Base-by-base conservation (phyloP, 2,888 invertebrate genomes). In the Antheraea assamensis region DNA sequence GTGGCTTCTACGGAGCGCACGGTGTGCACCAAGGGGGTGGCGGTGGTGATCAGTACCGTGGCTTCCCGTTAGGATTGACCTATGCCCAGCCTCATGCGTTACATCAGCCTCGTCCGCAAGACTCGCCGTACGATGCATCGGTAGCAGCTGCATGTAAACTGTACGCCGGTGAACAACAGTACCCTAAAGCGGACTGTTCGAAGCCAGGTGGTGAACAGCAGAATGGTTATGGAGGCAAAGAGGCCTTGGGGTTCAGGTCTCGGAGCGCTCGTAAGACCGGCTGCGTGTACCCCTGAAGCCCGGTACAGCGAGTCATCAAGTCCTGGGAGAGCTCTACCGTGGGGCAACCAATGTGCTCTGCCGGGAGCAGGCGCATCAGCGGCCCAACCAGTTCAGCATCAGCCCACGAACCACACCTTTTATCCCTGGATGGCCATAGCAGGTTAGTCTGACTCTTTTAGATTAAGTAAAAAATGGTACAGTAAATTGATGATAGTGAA, bases 341-440 rank as follows among this genome's bases (percentile, higher is more conserved):
- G 98, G 97, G 97, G 97, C 92, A 98, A 98, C 95, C 97, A 97
- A 92, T 98, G 98, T 95, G 96, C 97, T 83, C 95, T 98, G 87
- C 98, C 98, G 87, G 96, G 97, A 82, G 96, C 97, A 79, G 97
- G 97, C 79, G 96, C 97, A 80, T 96, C 97, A 87, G 96, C 97
- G 82, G 96, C 97, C 72, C 97, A 97, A 84, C 98, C 97, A 89
- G 97, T 98, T 82, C 98, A 98, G 94, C 98, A 98, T 95, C 97
- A 98, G 95, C 96, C 97, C 92, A 96, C 96, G 95, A 98, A 97
- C 94, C 98, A 98, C 96, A 98, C 98, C 89, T 98, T 98, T 95
- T 98, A 98, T 95, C 98, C 98, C 85, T 98, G 98, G 98, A 98
- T 98, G 98, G 98, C 98, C 95, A 98, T 98, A 96, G 98, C 98